Evolutionary conservation across 2,888 invertebrate species (phyloP), one percentile per base, ranked within the genome.

Genomic region (Periphyllus acericola): DNA sequence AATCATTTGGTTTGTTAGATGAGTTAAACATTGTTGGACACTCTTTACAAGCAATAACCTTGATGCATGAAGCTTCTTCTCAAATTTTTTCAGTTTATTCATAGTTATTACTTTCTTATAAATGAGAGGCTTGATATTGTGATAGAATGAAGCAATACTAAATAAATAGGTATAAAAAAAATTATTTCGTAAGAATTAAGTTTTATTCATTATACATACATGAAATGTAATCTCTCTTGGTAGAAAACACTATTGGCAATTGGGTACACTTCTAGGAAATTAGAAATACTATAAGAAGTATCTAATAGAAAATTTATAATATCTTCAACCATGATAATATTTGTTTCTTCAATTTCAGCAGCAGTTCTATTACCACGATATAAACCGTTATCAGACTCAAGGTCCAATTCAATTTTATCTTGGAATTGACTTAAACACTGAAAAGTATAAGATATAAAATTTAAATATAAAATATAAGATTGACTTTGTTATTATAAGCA

Each of bases 191-290:
- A 68, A 68, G 52, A 6, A 52, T 55, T 72, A 72, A 19, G 4
- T 71, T 79, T 55, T 46, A 32, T 52, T 84, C 66, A 82, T 89
- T 90, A 91, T 90, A 91, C 90, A 91, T 91, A 91, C 93, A 92
- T 91, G 90, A 90, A 90, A 91, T 92, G 91, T 90, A 95, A 93
- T 90, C 93, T 93, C 6, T 94, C 93, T 90, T 93, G 92, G 90
- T 93, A 92, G 92, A 94, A 93, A 91, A 93, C 89, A 89, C 91
- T 79, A 91, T 92, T 93, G 55, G 93, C 93, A 11, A 93, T 92
- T 0, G 94, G 93, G 90, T 94, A 95, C 0, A 94, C 92, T 84
- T 95, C 94, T n/a, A 96, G 90, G 89, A 96, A 94, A 90, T 94
- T 92, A 90, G 93, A 93, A 80, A 96, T 90, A 0, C 95, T 95